These are phyloP conservation scores for Scaptomyza polygonia DNA, from an alignment of 2,888 invertebrate species.

Conservation along the genomic window DNA sequence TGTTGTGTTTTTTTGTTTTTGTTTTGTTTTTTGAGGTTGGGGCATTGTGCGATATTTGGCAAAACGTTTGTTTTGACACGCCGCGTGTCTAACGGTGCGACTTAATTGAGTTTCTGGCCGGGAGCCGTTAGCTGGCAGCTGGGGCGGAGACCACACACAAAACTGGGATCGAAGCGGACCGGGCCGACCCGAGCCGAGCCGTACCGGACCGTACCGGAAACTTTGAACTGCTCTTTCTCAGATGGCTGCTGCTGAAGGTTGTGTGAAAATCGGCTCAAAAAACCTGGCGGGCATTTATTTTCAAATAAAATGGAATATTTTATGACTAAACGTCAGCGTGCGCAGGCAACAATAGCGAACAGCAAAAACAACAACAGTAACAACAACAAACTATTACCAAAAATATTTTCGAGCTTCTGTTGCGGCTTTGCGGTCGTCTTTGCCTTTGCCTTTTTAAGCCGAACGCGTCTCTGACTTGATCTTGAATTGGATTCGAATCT, in stretches of 20 bases:
- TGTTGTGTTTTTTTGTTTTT: neutral
- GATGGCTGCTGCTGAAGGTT: conserved; percentile 55
- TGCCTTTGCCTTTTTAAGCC: conserved; percentile 68
- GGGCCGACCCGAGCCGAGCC: too few species aligned
- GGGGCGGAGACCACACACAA: conserved; percentile 67
- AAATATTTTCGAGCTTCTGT: conserved; percentile 73
- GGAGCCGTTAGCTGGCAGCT: conserved; percentile 49
- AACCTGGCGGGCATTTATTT: conserved; percentile 57
- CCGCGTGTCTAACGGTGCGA: conserved; percentile 74
- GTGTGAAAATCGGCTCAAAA: conserved; percentile 60
- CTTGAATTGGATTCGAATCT: conserved; percentile 52
- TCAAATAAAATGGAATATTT: conserved; percentile 78
- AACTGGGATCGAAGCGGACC: conserved; percentile 25
- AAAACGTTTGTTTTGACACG: conserved; percentile 79
- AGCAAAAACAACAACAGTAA: conserved; percentile 33
- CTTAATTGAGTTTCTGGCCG: conserved; percentile 77
- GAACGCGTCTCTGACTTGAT: conserved; percentile 44
- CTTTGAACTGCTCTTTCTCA: conserved; percentile 36
- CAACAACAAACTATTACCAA: conserved; percentile 74
- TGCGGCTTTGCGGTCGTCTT: conserved; percentile 70
- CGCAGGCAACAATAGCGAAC: conserved; percentile 48
- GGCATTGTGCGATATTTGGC: conserved; percentile 48
- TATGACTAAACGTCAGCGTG: conserved; percentile 75
- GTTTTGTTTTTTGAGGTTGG: conserved; percentile 6
- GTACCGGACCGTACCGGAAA: conserved; percentile 59